Evolutionary conservation across 2,888 invertebrate species (phyloP), one percentile per base, ranked within the genome.

Genomic region (Acronicta psi): DNA sequence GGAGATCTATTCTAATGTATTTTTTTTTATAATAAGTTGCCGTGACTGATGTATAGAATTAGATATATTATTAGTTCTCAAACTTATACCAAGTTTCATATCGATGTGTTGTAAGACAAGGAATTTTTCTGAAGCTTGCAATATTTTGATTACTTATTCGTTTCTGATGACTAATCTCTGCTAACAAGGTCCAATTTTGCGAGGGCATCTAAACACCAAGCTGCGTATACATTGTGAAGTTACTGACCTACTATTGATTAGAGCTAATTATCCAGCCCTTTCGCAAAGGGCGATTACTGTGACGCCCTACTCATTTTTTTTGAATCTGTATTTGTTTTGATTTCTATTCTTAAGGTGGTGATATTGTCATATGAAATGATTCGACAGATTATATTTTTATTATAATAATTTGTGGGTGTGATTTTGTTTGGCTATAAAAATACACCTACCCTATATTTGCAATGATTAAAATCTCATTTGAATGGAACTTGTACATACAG

Each of bases 121-220:
- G 11, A 34, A 49, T 45, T 46, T 43, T 38, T 52, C 25, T 25
- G 18, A 47, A 38, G 23, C 41, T 63, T 53, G 53, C 58, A 64
- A 57, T 72, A 73, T 69, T 72, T 69, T 65, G 57, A 69, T 75
- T 62, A 66, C 68, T 25, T 76, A 75, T 76, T 82, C 81, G 76
- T 78, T 82, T 86, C 79, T 82, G 89, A 88, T 89, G 89, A 89
- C 89, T 89, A 89, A 89, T 89, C 81, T 75, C 47, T 59, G 70
- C 61, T 79, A 80, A 70, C 81, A 80, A 83, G 84, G 82, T 80
- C 78, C 75, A 79, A 73, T 78, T 77, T 71, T 60, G 73, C 68
- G 69, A 67, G 55, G 67, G 62, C 59, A 71, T 65, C 64, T 73
- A 69, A 68, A 59, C 60, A 38, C 52, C 64, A 69, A 60, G 59